A percentile compares a stretch with the other conserved stretches of the same genome.
These are phyloP conservation scores for Aricia artaxerxes DNA, from an alignment of 2,888 invertebrate species.

Conservation along the genomic window DNA sequence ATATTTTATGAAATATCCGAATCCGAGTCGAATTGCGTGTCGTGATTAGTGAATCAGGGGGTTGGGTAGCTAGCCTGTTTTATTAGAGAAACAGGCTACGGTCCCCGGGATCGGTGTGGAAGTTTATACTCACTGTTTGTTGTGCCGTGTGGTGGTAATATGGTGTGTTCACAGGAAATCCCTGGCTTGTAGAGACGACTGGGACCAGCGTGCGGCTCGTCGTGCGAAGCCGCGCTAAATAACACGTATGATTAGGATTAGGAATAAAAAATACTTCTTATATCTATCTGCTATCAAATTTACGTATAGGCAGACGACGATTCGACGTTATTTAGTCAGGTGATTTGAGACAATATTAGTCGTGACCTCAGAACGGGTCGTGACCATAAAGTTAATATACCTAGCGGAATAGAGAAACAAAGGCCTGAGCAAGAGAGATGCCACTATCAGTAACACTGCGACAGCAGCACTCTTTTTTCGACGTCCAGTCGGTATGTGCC, in stretches of 20 bases:
- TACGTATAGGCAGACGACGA: not conserved
- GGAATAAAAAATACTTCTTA: not conserved
- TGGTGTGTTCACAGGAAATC: constrained; percentile 56
- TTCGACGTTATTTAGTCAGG: not conserved
- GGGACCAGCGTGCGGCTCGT: constrained; percentile 54
- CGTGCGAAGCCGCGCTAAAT: constrained; percentile 59
- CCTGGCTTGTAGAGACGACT: constrained; percentile 52
- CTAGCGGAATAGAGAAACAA: too few species aligned
- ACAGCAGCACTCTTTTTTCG: too few species aligned
- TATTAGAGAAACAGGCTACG: not conserved
- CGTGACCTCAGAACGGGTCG: too few species aligned
- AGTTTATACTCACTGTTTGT: constrained; percentile 31
- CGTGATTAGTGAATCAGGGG: too few species aligned
- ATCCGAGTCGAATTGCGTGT: too few species aligned
- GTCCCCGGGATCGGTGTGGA: not conserved
- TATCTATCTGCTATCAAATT: not conserved
- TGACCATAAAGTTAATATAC: too few species aligned
- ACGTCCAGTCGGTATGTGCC: too few species aligned
- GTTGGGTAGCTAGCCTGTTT: too few species aligned
- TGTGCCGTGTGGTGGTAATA: constrained; percentile 44
- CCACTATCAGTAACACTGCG: too few species aligned
- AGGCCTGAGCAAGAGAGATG: too few species aligned
- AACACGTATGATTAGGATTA: not conserved
- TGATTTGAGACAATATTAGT: not conserved
- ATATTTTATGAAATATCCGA: too few species aligned